phyloP scores from a whole-genome alignment of 1,140 invertebrate species.

The Propsilocerus akamusi region DNA sequence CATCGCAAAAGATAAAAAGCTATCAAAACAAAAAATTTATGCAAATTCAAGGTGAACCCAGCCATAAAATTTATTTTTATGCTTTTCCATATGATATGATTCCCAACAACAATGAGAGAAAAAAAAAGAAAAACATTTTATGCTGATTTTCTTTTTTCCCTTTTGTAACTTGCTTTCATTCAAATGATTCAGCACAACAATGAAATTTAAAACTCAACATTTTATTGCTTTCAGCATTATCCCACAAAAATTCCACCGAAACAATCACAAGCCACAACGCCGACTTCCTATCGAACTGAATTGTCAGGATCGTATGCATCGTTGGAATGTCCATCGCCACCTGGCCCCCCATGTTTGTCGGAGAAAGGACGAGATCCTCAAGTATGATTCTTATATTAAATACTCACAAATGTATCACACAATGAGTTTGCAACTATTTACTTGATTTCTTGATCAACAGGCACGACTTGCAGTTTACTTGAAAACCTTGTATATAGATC shows the following conservation, averaged over 20 bases:
- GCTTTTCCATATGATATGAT: no score
- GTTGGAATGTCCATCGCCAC: conserved; percentile 11
- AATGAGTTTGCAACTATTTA: background rate
- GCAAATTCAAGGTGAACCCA: no score
- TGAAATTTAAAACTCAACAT: background rate
- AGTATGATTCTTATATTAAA: conserved; percentile 1
- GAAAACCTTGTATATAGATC: conserved; percentile 25
- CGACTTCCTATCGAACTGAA: conserved; percentile 7
- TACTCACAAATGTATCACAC: background rate
- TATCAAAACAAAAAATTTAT: no score
- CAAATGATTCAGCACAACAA: background rate
- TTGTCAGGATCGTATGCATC: conserved; percentile 10
- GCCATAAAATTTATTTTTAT: no score
- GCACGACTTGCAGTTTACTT: conserved; percentile 18
- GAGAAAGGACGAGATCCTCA: conserved; percentile 9
- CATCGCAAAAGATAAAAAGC: no score
- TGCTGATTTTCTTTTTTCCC: background rate
- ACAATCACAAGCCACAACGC: conserved; percentile 1
- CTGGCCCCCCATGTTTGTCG: conserved; percentile 7
- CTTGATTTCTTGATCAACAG: background rate
- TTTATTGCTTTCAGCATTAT: conserved; percentile 8
- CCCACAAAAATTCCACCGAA: conserved; percentile 8
- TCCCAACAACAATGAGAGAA: no score
- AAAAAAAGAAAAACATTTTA: no score
- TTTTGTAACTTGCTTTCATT: background rate